Evolutionary conservation across 2,113 vertebrate genomes (phyloP).

Genomic region (Microtus richardsoni): DNA sequence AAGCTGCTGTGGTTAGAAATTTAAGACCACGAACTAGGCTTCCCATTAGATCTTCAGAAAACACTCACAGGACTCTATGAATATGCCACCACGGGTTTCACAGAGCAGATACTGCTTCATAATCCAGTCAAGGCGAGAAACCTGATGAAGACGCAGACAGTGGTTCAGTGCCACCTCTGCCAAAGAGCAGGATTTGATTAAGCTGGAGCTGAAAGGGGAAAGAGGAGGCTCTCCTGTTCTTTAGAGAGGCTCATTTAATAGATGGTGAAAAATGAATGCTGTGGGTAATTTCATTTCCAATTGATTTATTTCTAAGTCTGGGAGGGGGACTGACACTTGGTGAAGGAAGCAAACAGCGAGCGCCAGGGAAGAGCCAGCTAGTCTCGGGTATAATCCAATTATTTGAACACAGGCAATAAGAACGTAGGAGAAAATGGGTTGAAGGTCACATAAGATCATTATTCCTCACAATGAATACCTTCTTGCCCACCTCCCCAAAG

Average conservation of each 20-base stretch:
- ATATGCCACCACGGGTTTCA: background rate
- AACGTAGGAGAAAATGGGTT: background rate
- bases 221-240: constrained; percentile 43
- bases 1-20: constrained; percentile 53
- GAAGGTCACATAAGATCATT: constrained; percentile 52
- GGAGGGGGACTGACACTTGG: constrained; percentile 66
- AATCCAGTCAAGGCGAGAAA: constrained; percentile 36
- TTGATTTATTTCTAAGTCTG: constrained; percentile 78
- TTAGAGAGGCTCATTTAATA: constrained; percentile 73
- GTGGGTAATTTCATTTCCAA: constrained; percentile 78
- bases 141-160: background rate
- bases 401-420: constrained; percentile 61
- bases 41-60: constrained; percentile 52
- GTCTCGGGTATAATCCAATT: constrained; percentile 71
- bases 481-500: constrained; percentile 32
- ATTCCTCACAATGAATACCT: constrained; percentile 51
- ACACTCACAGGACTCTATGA: background rate
- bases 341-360: constrained; percentile 51
- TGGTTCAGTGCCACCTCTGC: background rate
- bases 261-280: constrained; percentile 74
- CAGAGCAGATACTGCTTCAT: background rate
- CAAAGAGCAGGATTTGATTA: constrained; percentile 42
- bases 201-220: constrained; percentile 24
- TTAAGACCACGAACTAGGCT: constrained; percentile 12
- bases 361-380: constrained; percentile 60